Base-by-base conservation (phyloP, 2,888 invertebrate genomes). In the Plutella xylostella region DNA sequence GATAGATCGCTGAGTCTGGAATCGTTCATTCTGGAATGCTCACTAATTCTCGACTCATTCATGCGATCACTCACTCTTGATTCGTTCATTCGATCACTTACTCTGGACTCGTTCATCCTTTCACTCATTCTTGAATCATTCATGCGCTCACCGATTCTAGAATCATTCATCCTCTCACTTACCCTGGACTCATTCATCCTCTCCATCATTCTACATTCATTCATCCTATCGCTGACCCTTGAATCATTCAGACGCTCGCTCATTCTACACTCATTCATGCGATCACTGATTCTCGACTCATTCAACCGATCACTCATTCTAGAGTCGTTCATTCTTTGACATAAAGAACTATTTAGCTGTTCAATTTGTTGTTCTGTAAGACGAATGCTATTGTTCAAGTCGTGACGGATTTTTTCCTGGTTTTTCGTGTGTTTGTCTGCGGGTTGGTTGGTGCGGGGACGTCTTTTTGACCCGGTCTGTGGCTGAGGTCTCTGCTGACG, bases 401-500 rank as follows among this genome's bases (percentile, higher is more conserved):
- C 68, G 45, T 60, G 68, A 4, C 71, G 57, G 21, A 68, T 52
- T 58, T 76, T 77, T 5, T 76, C 76, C 47, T 67, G 65, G n/a
- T 52, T 63, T 43, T 72, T 72, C n/a, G 49, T 48, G 45, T 73
- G 73, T 59, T 76, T 78, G 19, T 76, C 74, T 1, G 56, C 46
- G 37, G 71, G 68, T 17, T 42, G 46, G 22, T 40, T 40, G 21
- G 12, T 31, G 43, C 77, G 51, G 0, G 76, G 75, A 14, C 82
- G 58, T 1, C 83, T 61, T 49, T 82, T 83, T 4, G 78, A 75
- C 1, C 78, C 74, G 51, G 50, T 34, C 35, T 82, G 82, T 0
- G 80, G 79, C 43, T 80, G 80, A 0, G 78, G 82, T 4, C 80
- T 67, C 51, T 78, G 83, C 42, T 77, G 78, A 7, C 83, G 63